Percentiles rank a stretch among this genome's conserved stretches.
phyloP scores from a whole-genome alignment of 2,113 vertebrate species.

The Caranx ignobilis region DNA sequence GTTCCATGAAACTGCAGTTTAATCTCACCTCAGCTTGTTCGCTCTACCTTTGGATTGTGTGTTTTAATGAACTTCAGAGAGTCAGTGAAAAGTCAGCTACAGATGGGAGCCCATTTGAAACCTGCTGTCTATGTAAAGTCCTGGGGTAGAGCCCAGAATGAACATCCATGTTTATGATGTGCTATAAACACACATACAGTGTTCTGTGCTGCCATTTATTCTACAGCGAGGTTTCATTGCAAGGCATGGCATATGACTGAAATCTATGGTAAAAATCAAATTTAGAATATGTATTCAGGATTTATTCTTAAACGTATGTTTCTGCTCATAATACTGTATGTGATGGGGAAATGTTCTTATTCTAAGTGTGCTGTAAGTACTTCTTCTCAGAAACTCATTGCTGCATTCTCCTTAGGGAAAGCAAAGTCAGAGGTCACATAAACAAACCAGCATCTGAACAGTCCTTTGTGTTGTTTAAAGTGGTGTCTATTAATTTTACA shows the following conservation, averaged over 20 bases:
- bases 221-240: conserved; percentile 29
- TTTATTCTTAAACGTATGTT: conserved; percentile 4
- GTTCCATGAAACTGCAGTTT: conserved; percentile 15
- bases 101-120: conserved; percentile 79
- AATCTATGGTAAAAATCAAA: not conserved
- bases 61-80: conserved; percentile 71
- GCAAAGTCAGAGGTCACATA: conserved; percentile 36
- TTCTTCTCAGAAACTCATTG: conserved; percentile 13
- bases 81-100: conserved; percentile 58
- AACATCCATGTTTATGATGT: conserved; percentile 70
- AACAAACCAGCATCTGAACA: conserved; percentile 37
- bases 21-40: conserved; percentile 22
- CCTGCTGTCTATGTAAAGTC: conserved; percentile 77
- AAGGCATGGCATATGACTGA: conserved; percentile 8
- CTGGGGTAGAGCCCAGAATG: conserved; percentile 77
- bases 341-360: not conserved
- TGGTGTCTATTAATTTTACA: conserved; percentile 51
- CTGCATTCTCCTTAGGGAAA: conserved; percentile 29
- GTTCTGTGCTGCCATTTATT: conserved; percentile 58
- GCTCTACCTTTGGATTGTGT: conserved; percentile 41
- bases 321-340: not conserved
- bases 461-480: conserved; percentile 45
- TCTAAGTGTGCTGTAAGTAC: not conserved
- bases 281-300: not conserved
- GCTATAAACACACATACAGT: conserved; percentile 73